Percentiles rank a stretch among this genome's conserved stretches.
phyloP scores from a whole-genome alignment of 2,797 vertebrate genomes.

The Cercopithecus mitis region DNA sequence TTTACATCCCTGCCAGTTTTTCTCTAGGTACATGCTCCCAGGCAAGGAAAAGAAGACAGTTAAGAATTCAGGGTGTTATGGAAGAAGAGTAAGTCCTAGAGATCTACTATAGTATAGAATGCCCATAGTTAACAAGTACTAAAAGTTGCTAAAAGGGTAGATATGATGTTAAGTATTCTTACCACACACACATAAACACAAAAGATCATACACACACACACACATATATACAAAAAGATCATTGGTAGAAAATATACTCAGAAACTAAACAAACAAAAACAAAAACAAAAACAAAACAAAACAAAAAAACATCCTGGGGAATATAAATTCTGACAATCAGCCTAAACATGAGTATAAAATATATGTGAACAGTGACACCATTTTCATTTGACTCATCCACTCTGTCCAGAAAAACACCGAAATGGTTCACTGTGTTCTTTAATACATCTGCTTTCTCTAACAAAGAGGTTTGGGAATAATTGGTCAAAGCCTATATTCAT shows the following conservation, averaged over 20 bases:
- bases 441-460: not conserved
- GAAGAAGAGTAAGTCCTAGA: not conserved
- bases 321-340: not conserved
- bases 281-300: not conserved
- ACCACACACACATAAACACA: not conserved
- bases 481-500: not conserved
- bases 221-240: not conserved
- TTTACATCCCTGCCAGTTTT: not conserved
- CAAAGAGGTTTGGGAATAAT: not conserved
- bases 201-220: not conserved
- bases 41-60: not conserved
- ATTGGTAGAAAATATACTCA: not conserved
- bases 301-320: not conserved
- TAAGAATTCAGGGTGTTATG: not conserved
- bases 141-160: not conserved
- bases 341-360: not conserved
- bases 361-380: not conserved
- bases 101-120: not conserved
- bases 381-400: not conserved
- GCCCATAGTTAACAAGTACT: not conserved
- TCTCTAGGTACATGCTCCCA: not conserved
- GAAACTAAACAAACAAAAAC: not conserved
- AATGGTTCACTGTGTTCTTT: not conserved
- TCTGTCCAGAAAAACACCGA: not conserved
- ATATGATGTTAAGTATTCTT: not conserved